These are phyloP conservation scores for cattle (Bos taurus) DNA, from an alignment of 2,113 vertebrate species.

Conservation along the genomic window DNA sequence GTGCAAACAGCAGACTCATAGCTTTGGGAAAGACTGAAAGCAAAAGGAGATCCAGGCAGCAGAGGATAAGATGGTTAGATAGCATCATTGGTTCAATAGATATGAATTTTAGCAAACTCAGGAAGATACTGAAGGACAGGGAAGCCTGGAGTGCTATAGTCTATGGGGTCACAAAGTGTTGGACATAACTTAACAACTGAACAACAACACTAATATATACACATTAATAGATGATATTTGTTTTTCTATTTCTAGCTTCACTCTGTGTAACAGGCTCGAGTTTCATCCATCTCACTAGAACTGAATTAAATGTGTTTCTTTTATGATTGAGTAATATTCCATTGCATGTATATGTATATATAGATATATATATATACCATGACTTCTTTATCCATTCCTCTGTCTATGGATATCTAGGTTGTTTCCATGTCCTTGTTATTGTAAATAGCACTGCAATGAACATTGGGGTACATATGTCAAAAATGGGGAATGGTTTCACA, in stretches of 20 bases:
- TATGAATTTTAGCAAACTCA: background rate
- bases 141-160: background rate
- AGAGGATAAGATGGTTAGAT: background rate
- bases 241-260: background rate
- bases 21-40: background rate
- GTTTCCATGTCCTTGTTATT: background rate
- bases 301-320: background rate
- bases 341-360: background rate
- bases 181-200: background rate
- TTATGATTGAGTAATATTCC: background rate
- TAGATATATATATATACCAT: background rate
- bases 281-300: background rate
- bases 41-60: background rate
- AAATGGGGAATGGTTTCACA: background rate
- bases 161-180: background rate
- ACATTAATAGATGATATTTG: background rate
- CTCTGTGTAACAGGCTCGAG: background rate
- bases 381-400: background rate
- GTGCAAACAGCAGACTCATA: background rate
- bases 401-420: background rate
- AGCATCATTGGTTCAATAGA: background rate
- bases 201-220: background rate
- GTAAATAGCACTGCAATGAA: background rate
- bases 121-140: background rate
- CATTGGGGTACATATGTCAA: background rate